A percentile compares a stretch with the other conserved stretches of the same genome.
These are phyloP conservation scores for Petromus typicus DNA, from an alignment of 2,113 vertebrate genomes.

Conservation along the genomic window DNA sequence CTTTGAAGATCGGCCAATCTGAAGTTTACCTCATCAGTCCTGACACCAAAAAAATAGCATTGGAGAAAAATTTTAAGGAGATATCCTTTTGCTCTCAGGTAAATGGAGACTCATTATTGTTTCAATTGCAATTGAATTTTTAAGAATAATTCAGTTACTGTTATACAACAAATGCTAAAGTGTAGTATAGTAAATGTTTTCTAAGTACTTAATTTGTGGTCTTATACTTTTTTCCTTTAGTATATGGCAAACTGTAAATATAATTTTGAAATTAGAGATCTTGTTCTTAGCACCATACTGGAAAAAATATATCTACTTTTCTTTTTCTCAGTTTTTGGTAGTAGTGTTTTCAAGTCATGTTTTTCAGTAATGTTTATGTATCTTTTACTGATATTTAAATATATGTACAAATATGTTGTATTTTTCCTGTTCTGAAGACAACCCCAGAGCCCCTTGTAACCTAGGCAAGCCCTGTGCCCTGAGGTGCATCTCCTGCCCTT, in stretches of 20 bases:
- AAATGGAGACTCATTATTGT: constrained; percentile 54
- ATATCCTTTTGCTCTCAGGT: constrained; percentile 99
- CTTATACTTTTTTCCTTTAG: background rate
- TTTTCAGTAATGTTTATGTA: background rate
- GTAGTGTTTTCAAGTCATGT: background rate
- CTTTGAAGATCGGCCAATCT: constrained; percentile 94
- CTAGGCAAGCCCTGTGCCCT: background rate
- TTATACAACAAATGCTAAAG: background rate
- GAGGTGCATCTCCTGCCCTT: background rate
- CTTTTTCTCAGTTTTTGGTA: background rate
- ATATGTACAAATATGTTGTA: background rate
- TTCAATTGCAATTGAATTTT: constrained; percentile 13
- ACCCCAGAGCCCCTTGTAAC: background rate
- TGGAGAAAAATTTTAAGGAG: constrained; percentile 99
- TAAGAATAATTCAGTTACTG: constrained; percentile 1
- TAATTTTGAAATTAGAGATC: constrained; percentile 31
- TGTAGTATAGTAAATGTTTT: background rate
- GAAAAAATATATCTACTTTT: background rate
- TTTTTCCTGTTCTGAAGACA: background rate
- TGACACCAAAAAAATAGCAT: constrained; percentile 97
- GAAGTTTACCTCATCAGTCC: constrained; percentile 99
- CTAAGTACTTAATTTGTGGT: background rate
- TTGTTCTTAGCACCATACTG: constrained; percentile 13
- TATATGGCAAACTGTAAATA: background rate
- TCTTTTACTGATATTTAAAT: background rate